These are phyloP conservation scores for Geodia barretti DNA, from an alignment of 37 sponge, comb jelly and placozoan species.

Conservation along the genomic window DNA sequence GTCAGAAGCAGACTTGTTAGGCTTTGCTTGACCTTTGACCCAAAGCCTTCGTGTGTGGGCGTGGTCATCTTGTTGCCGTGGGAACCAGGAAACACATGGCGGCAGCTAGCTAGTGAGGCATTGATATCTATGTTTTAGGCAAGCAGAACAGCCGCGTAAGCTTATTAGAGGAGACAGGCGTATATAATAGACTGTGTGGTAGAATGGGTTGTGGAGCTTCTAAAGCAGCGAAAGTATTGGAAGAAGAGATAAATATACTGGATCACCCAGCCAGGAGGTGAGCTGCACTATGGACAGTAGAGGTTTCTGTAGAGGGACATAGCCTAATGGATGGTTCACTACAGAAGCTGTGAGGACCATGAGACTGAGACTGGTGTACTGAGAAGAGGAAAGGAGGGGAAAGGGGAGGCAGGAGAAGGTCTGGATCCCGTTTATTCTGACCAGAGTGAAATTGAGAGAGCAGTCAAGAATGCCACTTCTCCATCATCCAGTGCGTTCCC, in stretches of 20 bases:
- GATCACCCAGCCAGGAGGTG: no score
- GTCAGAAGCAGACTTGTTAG: no score
- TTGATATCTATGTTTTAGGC: no score
- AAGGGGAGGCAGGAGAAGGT: neutral
- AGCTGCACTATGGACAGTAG: no score
- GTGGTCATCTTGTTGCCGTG: neutral
- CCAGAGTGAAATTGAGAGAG: constrained; percentile 19
- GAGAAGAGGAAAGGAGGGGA: neutral
- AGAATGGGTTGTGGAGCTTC: neutral
- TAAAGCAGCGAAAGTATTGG: neutral
- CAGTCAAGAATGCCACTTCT: neutral
- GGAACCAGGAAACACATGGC: neutral
- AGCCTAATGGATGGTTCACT: no score
- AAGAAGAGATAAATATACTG: neutral
- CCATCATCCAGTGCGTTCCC: neutral
- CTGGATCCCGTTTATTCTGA: neutral
- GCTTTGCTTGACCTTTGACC: neutral
- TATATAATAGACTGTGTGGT: no score
- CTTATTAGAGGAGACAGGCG: neutral
- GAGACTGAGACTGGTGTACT: neutral
- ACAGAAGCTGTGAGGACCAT: neutral
- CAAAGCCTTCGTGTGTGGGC: neutral
- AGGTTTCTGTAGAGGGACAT: no score
- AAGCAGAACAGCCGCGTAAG: no score
- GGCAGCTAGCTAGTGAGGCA: no score